Evolutionary conservation across 1,140 invertebrate species (phyloP), one percentile per base, ranked within the genome.

Genomic region (Mamestra configurata): DNA sequence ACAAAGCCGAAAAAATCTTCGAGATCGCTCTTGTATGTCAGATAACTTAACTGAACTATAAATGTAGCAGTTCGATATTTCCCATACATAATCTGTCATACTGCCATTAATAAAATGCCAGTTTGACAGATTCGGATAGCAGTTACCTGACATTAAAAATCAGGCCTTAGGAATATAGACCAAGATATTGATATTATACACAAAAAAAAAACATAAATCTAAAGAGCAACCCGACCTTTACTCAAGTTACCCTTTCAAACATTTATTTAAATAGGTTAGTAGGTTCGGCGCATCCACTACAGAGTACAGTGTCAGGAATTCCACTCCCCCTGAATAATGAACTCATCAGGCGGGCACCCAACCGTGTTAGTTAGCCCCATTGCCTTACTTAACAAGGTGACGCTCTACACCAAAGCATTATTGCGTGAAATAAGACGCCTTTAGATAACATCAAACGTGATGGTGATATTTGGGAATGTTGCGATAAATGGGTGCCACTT

Each of bases 191-290:
- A n/a, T n/a, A n/a, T n/a, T n/a, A 31, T 31, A 59, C 15, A 2
- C 24, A 10, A 46, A 15, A 31, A 22, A 13, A 20, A 75, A 35
- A 27, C 18, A 13, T 68, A 22, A n/a, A 66, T 61, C 27, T 51
- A 43, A 61, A 49, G 43, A 61, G n/a, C 77, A 78, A 51, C 37
- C n/a, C 51, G 82, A 89, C 84, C 83, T 86, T 86, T 83, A 79
- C 57, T 64, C 11, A 40, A 20, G 37, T 24, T 49, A 64, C 59
- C 73, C 24, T 49, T 70, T 75, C 68, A 82, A 84, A 84, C 82
- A 83, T 85, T 87, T 86, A 82, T 83, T 84, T 73, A 86, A 83
- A 82, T 86, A 87, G 85, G 86, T 85, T 80, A 82, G 49, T 75
- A 37, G 82, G 83, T 83, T 82, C 43, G 68, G 70, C 79, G 55